phyloP scores from a whole-genome alignment of 2,797 vertebrate species.

The Spheniscus humboldti region DNA sequence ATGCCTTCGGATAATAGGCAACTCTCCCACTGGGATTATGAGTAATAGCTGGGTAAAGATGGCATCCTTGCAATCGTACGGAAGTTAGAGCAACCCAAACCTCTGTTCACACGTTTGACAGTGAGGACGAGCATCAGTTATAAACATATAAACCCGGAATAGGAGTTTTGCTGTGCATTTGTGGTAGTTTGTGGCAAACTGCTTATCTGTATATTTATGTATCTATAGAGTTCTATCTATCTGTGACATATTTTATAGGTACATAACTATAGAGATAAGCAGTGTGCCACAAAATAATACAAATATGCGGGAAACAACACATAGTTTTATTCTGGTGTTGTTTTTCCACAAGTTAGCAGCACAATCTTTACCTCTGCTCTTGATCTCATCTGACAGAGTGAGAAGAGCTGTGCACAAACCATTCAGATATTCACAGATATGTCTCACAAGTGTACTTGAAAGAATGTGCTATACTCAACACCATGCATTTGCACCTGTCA shows the following conservation, averaged over 20 bases:
- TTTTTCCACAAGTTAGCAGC: not conserved
- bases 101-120: not conserved
- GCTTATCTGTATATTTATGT: not conserved
- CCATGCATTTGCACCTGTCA: not conserved
- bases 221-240: not conserved
- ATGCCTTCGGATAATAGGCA: not conserved
- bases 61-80: not conserved
- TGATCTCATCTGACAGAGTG: constrained; percentile 9
- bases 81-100: not conserved
- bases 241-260: not conserved
- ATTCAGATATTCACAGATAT: not conserved
- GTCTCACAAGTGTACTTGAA: not conserved
- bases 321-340: not conserved
- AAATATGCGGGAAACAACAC: rapidly evolving
- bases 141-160: not conserved
- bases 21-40: not conserved
- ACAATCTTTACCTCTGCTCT: not conserved
- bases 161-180: not conserved
- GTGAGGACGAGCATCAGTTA: not conserved
- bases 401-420: not conserved
- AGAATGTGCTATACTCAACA: not conserved
- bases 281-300: not conserved
- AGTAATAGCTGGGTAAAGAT: not conserved
- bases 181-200: not conserved
- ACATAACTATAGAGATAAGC: not conserved